Evolutionary conservation across 1,140 invertebrate genomes (phyloP), one percentile per base, ranked within the genome.

Genomic region (Penaeus chinensis): DNA sequence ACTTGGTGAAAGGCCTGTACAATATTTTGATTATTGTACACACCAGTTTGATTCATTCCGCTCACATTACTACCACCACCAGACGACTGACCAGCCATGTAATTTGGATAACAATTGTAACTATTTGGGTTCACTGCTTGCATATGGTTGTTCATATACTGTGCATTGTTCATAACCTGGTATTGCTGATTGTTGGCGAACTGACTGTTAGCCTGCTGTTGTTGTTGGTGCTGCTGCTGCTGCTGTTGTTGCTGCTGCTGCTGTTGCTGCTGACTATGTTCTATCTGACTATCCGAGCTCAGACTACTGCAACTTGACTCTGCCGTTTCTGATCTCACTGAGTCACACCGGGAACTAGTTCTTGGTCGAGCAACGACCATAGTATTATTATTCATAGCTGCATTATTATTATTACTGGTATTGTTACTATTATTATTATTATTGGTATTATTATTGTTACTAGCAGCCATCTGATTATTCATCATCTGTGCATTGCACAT

Each of bases 241-340:
- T 27, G 82, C 37, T 22, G 37, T 3, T 42, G 37, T 19, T 84
- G 71, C 32, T 85, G 71, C 42, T 78, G 84, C 27, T 42, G 66
- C 19, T 78, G 74, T 5, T 85, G 84, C 16, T 85, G 84, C 74
- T 87, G 86, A 77, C 19, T 82, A 42, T 87, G 86, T 83, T 87
- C 86, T 65, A 74, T 63, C 47, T 87, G 86, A 87, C 86, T 87
- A 82, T 87, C 86, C 1, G 86, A 87, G 74, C 86, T 87, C 78
- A 87, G 78, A 82, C 86, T 87, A 78, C 86, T 87, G 78, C 86
- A 87, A 82, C 86, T 87, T 63, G 86, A 87, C 62, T 87, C 86
- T 32, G 86, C 86, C 7, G 86, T 87, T 81, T 87, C 86, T 47
- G 86, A 87, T 66, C 86, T 82, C 79, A 87, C 86, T 10, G 86